These are phyloP conservation scores for Brachylomia viminalis DNA, from an alignment of 2,888 invertebrate genomes.

Conservation along the genomic window DNA sequence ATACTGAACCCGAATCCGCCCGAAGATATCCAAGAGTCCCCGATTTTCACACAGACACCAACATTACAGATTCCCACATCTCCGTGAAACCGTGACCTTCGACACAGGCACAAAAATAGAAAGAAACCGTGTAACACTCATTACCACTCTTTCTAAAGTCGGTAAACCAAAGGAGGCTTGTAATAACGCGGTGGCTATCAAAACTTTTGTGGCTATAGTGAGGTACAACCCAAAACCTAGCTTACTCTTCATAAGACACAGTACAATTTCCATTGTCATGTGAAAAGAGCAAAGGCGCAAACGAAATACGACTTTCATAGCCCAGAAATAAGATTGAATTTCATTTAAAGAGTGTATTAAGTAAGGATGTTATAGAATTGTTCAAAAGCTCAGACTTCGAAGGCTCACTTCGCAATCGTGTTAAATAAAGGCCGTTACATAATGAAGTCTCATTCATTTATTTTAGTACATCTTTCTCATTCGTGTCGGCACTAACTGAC, in stretches of 20 bases:
- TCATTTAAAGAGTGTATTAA: conserved; percentile 4
- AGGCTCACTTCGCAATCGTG: conserved; percentile 75
- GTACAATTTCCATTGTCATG: background rate
- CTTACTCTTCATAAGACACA: rapidly evolving
- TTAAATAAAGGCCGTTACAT: conserved; percentile 67
- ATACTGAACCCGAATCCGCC: background rate
- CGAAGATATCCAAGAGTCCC: background rate
- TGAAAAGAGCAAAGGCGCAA: rapidly evolving
- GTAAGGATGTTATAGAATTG: conserved; percentile 57
- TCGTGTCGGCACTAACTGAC: too few relatives aligned
- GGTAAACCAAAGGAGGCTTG: conserved; percentile 57
- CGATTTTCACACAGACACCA: conserved; percentile 2
- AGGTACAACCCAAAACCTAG: conserved; percentile 12
- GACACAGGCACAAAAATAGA: conserved; percentile 45
- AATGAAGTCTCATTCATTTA: conserved; percentile 43
- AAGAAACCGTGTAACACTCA: conserved; percentile 44
- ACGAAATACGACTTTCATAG: rapidly evolving
- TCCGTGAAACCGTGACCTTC: conserved; percentile 33
- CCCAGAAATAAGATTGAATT: background rate
- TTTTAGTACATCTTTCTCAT: conserved; percentile 5
- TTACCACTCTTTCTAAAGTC: conserved; percentile 54
- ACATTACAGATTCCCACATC: conserved; percentile 7
- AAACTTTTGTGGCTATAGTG: conserved; percentile 41
- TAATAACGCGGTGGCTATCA: conserved; percentile 57
- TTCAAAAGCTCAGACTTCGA: conserved; percentile 73